Evolutionary conservation across 2,888 invertebrate genomes (phyloP).

Genomic region (Rhyacophila evoluta): DNA sequence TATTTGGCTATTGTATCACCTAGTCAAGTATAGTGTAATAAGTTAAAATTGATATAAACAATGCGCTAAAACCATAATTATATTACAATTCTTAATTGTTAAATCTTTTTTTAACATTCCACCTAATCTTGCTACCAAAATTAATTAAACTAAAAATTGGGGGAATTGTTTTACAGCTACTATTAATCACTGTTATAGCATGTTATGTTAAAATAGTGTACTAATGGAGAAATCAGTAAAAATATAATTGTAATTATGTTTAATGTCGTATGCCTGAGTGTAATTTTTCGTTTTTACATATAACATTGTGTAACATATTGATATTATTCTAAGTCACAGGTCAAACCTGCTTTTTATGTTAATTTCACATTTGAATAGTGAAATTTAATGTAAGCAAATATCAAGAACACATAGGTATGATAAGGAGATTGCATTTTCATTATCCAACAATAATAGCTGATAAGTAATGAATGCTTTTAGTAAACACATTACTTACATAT

Average conservation of each 20-base stretch:
- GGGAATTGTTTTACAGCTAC: too few species aligned
- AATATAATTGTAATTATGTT: too few species aligned
- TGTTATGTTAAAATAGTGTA: too few species aligned
- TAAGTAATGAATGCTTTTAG: slow-evolving; percentile 15
- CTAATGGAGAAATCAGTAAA: too few species aligned
- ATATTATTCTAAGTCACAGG: slow-evolving; percentile 6
- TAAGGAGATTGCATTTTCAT: neutral
- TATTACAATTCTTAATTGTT: neutral
- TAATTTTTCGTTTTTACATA: too few species aligned
- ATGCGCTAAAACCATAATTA: neutral
- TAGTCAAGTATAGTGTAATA: slow-evolving; percentile 6
- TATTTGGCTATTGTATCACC: neutral
- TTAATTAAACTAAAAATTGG: too few species aligned
- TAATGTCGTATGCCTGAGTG: neutral
- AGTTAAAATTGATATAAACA: neutral
- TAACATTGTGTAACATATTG: too few species aligned
- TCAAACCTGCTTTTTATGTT: slow-evolving; percentile 16
- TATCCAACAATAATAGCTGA: slow-evolving; percentile 11
- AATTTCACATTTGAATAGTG: neutral
- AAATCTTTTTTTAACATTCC: neutral
- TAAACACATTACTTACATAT: slow-evolving; percentile 6
- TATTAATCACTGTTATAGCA: too few species aligned
- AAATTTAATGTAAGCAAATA: slow-evolving; percentile 6
- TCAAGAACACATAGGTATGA: slow-evolving; percentile 18
- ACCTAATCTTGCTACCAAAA: neutral